These are phyloP conservation scores for Sebastiscus tertius DNA, from an alignment of 2,797 vertebrate species.

Conservation along the genomic window DNA sequence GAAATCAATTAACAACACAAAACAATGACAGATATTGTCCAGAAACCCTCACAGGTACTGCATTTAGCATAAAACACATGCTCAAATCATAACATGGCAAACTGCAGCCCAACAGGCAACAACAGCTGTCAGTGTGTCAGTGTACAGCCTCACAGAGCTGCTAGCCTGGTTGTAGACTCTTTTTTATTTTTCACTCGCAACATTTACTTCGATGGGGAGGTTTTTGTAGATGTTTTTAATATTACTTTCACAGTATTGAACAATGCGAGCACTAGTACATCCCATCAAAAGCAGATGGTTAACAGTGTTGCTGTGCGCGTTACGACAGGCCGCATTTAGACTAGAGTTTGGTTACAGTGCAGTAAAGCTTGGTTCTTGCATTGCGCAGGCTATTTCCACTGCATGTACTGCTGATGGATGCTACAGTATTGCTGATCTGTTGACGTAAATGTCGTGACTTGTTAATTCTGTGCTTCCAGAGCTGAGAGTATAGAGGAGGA, in stretches of 20 bases:
- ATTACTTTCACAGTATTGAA: background rate
- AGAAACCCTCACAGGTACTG: too few relatives aligned
- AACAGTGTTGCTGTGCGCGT: background rate
- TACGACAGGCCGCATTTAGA: slow-evolving; percentile 24
- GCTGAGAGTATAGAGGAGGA: slow-evolving; percentile 71
- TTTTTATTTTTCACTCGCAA: background rate
- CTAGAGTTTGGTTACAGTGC: background rate
- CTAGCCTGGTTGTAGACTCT: background rate
- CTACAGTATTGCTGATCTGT: slow-evolving; percentile 7
- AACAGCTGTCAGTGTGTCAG: too few relatives aligned
- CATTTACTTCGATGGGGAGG: background rate
- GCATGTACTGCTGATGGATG: slow-evolving; percentile 48
- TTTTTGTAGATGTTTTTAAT: background rate
- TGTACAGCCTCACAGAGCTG: background rate
- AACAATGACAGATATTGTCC: too few relatives aligned
- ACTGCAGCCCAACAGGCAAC: too few relatives aligned
- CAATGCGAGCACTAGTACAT: background rate
- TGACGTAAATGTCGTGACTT: slow-evolving; percentile 55
- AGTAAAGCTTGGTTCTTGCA: slow-evolving; percentile 27
- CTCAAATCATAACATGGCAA: too few relatives aligned
- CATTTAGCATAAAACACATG: too few relatives aligned
- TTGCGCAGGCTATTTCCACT: slow-evolving; percentile 2
- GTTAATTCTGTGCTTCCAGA: slow-evolving; percentile 81
- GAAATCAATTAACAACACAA: too few relatives aligned
- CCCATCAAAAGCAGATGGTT: background rate